Percentiles rank a stretch among this genome's conserved stretches.
These are phyloP conservation scores for Myotis yumanensis DNA, from an alignment of 2,113 vertebrate species.

Conservation along the genomic window DNA sequence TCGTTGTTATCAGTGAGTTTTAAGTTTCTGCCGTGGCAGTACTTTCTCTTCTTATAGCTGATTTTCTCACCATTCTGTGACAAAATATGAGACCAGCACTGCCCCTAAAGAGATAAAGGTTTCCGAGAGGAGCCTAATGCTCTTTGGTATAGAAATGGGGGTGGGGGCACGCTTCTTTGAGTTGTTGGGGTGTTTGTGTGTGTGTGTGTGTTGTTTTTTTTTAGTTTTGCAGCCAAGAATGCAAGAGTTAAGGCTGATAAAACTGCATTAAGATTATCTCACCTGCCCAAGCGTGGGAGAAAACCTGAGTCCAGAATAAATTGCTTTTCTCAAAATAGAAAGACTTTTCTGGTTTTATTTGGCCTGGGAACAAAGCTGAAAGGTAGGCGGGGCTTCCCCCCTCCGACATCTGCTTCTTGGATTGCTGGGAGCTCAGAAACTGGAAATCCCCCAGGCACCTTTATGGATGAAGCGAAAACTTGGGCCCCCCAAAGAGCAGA, in stretches of 20 bases:
- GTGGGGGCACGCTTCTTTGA: conserved; percentile 51
- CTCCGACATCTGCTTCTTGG: conserved; percentile 54
- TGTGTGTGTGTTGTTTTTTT: conserved; percentile 15
- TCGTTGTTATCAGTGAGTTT: conserved; percentile 69
- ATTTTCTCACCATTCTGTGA: conserved; percentile 73
- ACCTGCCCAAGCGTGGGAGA: conserved; percentile 77
- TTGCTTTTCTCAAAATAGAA: conserved; percentile 72
- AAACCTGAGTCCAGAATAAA: conserved; percentile 74
- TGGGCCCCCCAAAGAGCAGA: background rate
- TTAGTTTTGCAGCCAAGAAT: conserved; percentile 76
- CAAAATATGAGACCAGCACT: conserved; percentile 72
- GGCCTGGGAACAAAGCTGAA: conserved; percentile 71
- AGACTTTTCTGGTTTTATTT: conserved; percentile 64
- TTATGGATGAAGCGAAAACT: conserved; percentile 25
- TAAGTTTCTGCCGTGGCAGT: conserved; percentile 70
- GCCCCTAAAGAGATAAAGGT: conserved; percentile 69
- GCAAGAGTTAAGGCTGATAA: conserved; percentile 79
- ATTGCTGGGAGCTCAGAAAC: conserved; percentile 18
- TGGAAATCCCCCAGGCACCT: conserved; percentile 48
- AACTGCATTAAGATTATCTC: conserved; percentile 79
- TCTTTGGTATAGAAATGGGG: conserved; percentile 77
- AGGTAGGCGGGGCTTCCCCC: conserved; percentile 22
- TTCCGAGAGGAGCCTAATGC: conserved; percentile 57
- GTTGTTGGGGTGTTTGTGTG: background rate
- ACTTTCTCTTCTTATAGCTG: conserved; percentile 68